Evolutionary conservation across 2,797 vertebrate genomes (phyloP), one percentile per base, ranked within the genome.

Genomic region (Acomys russatus): DNA sequence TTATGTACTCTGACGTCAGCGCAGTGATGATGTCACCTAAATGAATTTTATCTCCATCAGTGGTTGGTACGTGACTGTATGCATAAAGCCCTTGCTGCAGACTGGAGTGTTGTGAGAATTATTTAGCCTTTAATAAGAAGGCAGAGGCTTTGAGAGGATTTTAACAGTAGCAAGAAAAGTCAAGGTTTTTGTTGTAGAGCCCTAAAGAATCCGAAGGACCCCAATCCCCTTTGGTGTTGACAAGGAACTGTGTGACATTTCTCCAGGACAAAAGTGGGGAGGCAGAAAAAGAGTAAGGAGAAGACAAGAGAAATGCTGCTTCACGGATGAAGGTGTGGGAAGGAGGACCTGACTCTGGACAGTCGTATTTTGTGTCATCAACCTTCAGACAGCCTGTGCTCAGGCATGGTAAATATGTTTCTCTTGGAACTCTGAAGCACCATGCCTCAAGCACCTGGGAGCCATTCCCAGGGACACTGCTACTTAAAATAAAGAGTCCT

Each of bases 51-150:
- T 3, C n/a, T 25, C 49, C 23, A 79, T 23, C 4, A 15, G 33
- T 59, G 28, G 18, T 17, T 49, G 35, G 61, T 23, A 5, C 63
- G 71, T 76, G 35, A 5, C 38, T 56, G 35, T 51, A 44, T 44
- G 44, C 44, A 17, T 59, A 86, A 86, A 61, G n/a, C 59, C 59
- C 85, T 89, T 85, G 76, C 30, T 84, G 44, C 22, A 85, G 54
- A 25, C 73, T 92, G n/a, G 10, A 10, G 79, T 79, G n/a, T 9
- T 35, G 20, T 3, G 54, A 44, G 33, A 87, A 78, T 63, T 22
- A 35, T 70, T n/a, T 93, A 79, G 70, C 78, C 91, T 96, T 86
- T 17, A 54, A 30, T 91, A 82, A 73, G 18, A n/a, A 59, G 76
- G 59, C 20, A 83, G 64, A 82, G 78, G 79, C 23, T 51, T 64